Percentiles rank a stretch among this genome's conserved stretches.
Evolutionary conservation across 2,113 vertebrate species (phyloP).

Genomic region (Zosterops borbonicus): DNA sequence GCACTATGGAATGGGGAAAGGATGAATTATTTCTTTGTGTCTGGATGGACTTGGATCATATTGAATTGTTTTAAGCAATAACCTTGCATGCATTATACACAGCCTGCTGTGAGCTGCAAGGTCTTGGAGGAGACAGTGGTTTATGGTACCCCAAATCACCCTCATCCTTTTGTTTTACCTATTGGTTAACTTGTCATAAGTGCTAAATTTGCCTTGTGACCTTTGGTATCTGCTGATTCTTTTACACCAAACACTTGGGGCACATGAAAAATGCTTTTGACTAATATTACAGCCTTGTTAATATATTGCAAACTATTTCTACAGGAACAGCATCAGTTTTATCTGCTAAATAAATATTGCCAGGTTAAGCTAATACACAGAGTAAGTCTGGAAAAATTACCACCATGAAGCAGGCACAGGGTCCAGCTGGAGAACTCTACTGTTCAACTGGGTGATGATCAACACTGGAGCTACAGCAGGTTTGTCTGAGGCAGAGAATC

Average conservation of each 20-base stretch:
- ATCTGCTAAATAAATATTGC: constrained; percentile 35
- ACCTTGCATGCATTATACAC: neutral
- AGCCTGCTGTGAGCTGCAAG: neutral
- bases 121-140: neutral
- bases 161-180: neutral
- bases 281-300: neutral
- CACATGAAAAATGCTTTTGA: constrained; percentile 1
- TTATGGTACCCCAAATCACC: neutral
- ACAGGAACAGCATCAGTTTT: neutral
- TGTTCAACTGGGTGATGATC: neutral
- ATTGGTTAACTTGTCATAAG: neutral
- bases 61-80: neutral
- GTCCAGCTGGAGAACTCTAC: neutral
- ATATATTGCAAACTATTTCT: neutral
- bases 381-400: neutral
- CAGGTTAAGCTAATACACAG: neutral
- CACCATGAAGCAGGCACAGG: neutral
- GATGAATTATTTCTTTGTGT: neutral
- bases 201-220: neutral
- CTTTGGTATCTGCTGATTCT: neutral
- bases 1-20: neutral
- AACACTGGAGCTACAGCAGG: neutral
- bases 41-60: neutral
- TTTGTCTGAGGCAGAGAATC: neutral
- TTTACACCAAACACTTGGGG: neutral